A percentile compares a stretch with the other conserved stretches of the same genome.
phyloP scores from a whole-genome alignment of 2,888 invertebrate species.

The Erynnis tages region DNA sequence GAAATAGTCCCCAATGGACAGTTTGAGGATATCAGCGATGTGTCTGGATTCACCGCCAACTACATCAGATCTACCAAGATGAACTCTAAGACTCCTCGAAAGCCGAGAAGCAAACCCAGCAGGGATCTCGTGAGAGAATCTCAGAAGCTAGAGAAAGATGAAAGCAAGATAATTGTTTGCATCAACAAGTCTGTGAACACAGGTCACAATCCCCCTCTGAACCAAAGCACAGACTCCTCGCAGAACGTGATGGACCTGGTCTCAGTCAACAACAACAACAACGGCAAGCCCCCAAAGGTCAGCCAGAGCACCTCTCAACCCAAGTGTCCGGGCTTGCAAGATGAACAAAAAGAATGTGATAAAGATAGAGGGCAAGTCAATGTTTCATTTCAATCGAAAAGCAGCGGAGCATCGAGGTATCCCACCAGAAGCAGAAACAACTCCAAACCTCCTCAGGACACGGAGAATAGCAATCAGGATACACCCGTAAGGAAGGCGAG shows the following conservation, averaged over 20 bases:
- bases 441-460: constrained; percentile 31
- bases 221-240: constrained; percentile 66
- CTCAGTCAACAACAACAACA: constrained; percentile 49
- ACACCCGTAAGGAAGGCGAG: constrained; percentile 36
- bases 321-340: constrained; percentile 58
- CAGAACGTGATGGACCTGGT: constrained; percentile 64
- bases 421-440: constrained; percentile 56
- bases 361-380: constrained; percentile 42
- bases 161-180: constrained; percentile 51
- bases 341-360: constrained; percentile 36
- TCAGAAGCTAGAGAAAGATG: constrained; percentile 41
- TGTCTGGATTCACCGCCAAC: constrained; percentile 74
- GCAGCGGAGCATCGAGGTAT: constrained; percentile 57
- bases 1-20: constrained; percentile 50
- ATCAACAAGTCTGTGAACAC: constrained; percentile 60
- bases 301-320: constrained; percentile 58
- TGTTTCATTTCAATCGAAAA: constrained; percentile 55
- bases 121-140: constrained; percentile 57
- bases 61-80: constrained; percentile 74
- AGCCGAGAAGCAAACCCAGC: constrained; percentile 52
- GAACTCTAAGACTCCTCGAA: constrained; percentile 57
- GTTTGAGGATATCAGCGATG: constrained; percentile 72
- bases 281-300: constrained; percentile 45
- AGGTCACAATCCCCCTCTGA: constrained; percentile 42
- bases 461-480: constrained; percentile 32